Base-by-base conservation (phyloP, 2,888 invertebrate genomes). In the Chrysolina oricalcia region DNA sequence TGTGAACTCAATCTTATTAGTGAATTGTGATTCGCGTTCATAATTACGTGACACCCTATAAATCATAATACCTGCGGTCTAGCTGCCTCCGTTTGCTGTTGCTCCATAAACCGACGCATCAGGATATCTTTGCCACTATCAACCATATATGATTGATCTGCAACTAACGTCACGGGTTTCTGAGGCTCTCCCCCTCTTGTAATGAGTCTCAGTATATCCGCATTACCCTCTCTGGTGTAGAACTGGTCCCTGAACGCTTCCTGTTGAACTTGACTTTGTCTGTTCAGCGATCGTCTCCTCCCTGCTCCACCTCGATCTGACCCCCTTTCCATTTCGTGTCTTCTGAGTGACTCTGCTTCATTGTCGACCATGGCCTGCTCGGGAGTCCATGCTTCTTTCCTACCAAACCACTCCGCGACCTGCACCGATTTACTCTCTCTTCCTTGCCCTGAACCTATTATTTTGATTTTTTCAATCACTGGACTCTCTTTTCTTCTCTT, bases 371-470 rank as follows among this genome's bases (percentile, higher is more conserved):
- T 83, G 1, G 82, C 85, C 13, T 78, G 80, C 87, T 95, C 95
- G 53, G 95, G 95, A 85, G 95, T 95, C 96, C 96, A 96, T 41
- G 96, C 96, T 91, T 96, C 96, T 86, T 94, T 92, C 86, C 93
- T 90, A 85, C 93, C 93, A 86, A 90, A 91, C 94, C 94, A 94
- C 87, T 94, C 94, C 79, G 92, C 93, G 87, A 94, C 92, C 91
- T 94, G 94, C 87, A 94, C 92, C 84, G 94, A 93, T 91, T 94
- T 94, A 91, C 92, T 94, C 90, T 94, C 93, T 56, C 80, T 81
- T 17, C 85, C 86, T 53, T 86, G 80, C 0, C 92, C 93, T 88
- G 92, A 92, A 90, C 93, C 93, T 88, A 92, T 91, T 53, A 78
- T 70, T 48, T 75, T 76, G 8, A 78, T 71, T 53, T 75, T 77